Base-by-base conservation (phyloP, 1,140 invertebrate genomes). In the Epicauta chinensis region DNA sequence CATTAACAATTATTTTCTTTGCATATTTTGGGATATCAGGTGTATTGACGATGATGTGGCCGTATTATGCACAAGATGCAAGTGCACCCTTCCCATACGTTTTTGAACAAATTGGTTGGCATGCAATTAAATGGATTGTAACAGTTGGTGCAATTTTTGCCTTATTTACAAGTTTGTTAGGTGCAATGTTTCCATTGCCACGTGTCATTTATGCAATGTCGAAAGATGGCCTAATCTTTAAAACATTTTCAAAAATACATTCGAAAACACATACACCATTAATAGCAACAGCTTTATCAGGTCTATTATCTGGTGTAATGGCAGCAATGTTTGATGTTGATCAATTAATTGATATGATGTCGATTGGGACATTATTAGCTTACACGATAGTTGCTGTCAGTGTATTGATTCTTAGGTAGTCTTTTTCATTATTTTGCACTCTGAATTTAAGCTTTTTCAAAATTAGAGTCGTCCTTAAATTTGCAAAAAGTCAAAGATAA, bases 301-400 rank as follows among this genome's bases (percentile, higher is more conserved):
- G 93, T 31, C 36, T 89, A 14, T 71, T 82, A 2, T 74, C 78
- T 47, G 91, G 86, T 38, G 50, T 83, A 1, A 91, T 97, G 82
- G 87, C 92, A 1, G 80, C 87, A 11, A 64, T 96, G 16, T 96
- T 97, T 68, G 82, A 95, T 68, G 67, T 97, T 31, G 78, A 87
- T 10, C 87, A 93, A 65, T 73, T 97, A 15, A 90, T 97, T 9
- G 89, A 93, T 61, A 92, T 97, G 85, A 91, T 97, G 82, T 94
- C 91, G 0, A 96, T 97, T 60, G 93, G 93, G 44, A 97, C 93
- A 0, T 71, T 97, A 0, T 73, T 97, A 38, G 93, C 93, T 0
- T 97, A 96, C 67, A 89, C 91, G 7, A 85, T 97, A 35, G 93
- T 97, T 0, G 87, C 91, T 10, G 78, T 89, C 32, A 94, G 88